Evolutionary conservation across 2,113 vertebrate genomes (phyloP).

Genomic region (Thalassoma bifasciatum): DNA sequence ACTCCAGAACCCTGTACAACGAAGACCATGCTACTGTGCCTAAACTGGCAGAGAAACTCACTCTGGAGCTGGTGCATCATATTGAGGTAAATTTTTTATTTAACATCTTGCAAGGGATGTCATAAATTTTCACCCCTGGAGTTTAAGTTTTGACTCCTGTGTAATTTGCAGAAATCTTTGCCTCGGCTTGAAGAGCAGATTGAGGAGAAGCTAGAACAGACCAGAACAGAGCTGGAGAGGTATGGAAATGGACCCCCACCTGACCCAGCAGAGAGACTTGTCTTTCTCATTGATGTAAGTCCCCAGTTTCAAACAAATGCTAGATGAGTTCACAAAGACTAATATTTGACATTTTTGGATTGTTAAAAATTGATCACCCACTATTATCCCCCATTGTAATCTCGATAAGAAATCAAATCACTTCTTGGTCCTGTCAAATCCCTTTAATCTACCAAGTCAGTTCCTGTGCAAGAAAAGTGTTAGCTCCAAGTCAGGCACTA

Average conservation of each 20-base stretch:
- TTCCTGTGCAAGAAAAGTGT: too few relatives aligned
- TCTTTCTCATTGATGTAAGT: constrained; percentile 81
- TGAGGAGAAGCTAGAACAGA: constrained; percentile 75
- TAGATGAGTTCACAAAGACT: background rate
- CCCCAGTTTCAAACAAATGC: too few relatives aligned
- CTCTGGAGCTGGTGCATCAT: constrained; percentile 81
- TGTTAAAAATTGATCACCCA: too few relatives aligned
- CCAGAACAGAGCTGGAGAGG: constrained; percentile 73
- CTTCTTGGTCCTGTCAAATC: too few relatives aligned
- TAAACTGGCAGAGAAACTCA: constrained; percentile 82
- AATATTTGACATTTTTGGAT: background rate
- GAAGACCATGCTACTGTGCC: constrained; percentile 78
- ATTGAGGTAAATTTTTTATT: constrained; percentile 71
- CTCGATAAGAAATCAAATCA: too few relatives aligned
- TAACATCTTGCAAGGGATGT: too few relatives aligned
- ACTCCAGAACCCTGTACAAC: constrained; percentile 68
- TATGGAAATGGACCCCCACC: constrained; percentile 77
- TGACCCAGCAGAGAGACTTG: constrained; percentile 61
- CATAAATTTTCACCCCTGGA: too few relatives aligned
- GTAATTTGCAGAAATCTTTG: constrained; percentile 71
- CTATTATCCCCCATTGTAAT: too few relatives aligned
- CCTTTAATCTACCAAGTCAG: too few relatives aligned
- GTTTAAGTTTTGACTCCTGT: background rate
- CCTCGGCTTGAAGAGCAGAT: constrained; percentile 81
- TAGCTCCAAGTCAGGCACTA: too few relatives aligned